A percentile compares a stretch with the other conserved stretches of the same genome.
Evolutionary conservation across 1,140 invertebrate genomes (phyloP).

Genomic region (Ylistrum balloti): DNA sequence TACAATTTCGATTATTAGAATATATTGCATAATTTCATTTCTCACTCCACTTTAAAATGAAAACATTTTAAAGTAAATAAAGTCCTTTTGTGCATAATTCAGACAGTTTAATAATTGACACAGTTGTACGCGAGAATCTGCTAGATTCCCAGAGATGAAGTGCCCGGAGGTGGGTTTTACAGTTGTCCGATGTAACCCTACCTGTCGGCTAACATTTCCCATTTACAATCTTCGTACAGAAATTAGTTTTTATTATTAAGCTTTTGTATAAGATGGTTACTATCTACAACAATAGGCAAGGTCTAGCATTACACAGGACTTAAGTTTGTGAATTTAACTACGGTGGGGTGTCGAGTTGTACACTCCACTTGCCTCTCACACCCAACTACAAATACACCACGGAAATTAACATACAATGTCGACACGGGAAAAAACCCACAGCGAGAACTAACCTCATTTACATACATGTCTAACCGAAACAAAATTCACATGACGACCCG

Average conservation of each 20-base stretch:
- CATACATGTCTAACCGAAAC: neutral
- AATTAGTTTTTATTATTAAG: slow-evolving; percentile 59
- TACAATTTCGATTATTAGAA: too few relatives aligned
- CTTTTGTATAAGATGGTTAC: slow-evolving; percentile 39
- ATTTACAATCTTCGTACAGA: slow-evolving; percentile 52
- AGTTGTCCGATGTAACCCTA: slow-evolving; percentile 42
- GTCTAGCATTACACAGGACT: slow-evolving; percentile 15
- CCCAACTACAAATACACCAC: slow-evolving; percentile 13
- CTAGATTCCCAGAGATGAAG: neutral
- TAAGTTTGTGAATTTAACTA: neutral
- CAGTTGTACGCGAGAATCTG: neutral
- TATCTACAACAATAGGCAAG: slow-evolving; percentile 9
- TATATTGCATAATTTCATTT: neutral
- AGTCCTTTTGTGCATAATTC: neutral
- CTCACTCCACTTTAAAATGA: neutral
- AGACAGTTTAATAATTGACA: neutral
- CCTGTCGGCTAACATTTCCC: slow-evolving; percentile 48
- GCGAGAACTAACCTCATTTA: neutral
- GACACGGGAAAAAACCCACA: neutral
- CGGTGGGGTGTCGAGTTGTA: slow-evolving; percentile 36
- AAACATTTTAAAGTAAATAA: neutral
- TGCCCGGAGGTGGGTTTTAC: neutral
- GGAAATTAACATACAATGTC: slow-evolving; percentile 8
- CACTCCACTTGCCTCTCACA: neutral
- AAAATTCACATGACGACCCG: neutral